Evolutionary conservation across 2,888 invertebrate genomes (phyloP), one percentile per base, ranked within the genome.

Genomic region (Zygothrica quintamaculata): DNA sequence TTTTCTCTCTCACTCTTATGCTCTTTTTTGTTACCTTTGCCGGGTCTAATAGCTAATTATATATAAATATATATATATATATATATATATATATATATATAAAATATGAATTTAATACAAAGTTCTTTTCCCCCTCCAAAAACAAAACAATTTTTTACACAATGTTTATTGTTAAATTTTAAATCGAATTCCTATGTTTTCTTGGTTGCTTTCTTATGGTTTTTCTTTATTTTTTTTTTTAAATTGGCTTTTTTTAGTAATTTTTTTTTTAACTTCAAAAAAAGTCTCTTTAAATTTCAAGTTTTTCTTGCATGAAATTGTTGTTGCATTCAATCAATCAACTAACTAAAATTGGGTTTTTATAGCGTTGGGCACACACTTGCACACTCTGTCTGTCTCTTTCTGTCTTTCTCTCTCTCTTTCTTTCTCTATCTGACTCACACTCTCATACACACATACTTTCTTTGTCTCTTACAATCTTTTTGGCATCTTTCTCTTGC

Each of bases 11-110:
- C 29, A 8, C 9, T 29, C 29, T 29, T 9, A 8, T 5, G 4
- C 29, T 7, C 29, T 29, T 9, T 29, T 33, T 37, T 40, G 40
- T 31, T 33, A 29, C 48, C 56, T 48, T 37, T 50, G 36, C 51
- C 56, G 60, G 72, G 60, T 60, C 52, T 61, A 52, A 58, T 31
- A 39, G 74, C 62, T 67, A 29, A 44, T 51, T 44, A 44, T 65
- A 26, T 34, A 22, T 22, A 2, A 3, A 5, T 22, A 22, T 22
- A 22, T 22, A 22, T 22, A 22, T 22, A 22, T 22, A 22, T 22
- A 22, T 22, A n/a, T 22, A 22, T 22, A 5, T 22, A 22, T 22
- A 22, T 22, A 22, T 22, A 22, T 22, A 22, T 22, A 22, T 22
- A 22, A 3, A n/a, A 22, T 22, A 31, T 5, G 11, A 9, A 18